Evolutionary conservation across 2,113 vertebrate genomes (phyloP), one percentile per base, ranked within the genome.

Genomic region (Atrichornis clamosus): DNA sequence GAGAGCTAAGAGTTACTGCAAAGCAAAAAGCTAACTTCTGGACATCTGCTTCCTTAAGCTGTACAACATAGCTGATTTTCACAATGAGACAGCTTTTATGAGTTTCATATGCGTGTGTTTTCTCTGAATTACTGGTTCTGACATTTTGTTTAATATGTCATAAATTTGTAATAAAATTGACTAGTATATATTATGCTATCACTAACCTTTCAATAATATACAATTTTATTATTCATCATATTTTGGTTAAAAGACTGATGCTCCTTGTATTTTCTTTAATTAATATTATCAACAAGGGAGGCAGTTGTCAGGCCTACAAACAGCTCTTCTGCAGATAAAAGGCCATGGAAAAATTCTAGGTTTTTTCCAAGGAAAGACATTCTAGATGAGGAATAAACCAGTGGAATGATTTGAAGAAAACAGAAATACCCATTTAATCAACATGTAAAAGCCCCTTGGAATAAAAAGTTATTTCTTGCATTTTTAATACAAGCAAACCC

Each of bases 91-190:
- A 88, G 44, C 74, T 92, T 82, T 85, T 55, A 67, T 59, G 90
- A 73, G 52, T 55, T 95, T 35, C 27, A 20, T 75, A 78, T 62
- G 39, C 60, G 33, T 2, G 1, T 82, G 86, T 33, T 76, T 63
- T 95, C 58, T 90, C 75, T 80, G 76, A 97, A 96, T 92, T 70
- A 67, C 50, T 79, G 33, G 9, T 96, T 97, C 60, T 94, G 80
- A 90, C 28, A 70, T 83, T 87, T 92, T 79, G 55, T 75, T 97
- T 95, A 86, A 62, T 64, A 69, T 65, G 49, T 93, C 87, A 75
- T 77, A 86, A 64, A 87, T 95, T 70, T 70, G 47, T 93, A 55
- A 76, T 75, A 78, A 68, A 94, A 44, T n/a, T 94, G 60, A 80
- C 44, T 92, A 30, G 11, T 42, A 84, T 78, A 50, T 33, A 83